These are phyloP conservation scores for Tragelaphus imberbis DNA, from an alignment of 2,113 vertebrate genomes.

Conservation along the genomic window DNA sequence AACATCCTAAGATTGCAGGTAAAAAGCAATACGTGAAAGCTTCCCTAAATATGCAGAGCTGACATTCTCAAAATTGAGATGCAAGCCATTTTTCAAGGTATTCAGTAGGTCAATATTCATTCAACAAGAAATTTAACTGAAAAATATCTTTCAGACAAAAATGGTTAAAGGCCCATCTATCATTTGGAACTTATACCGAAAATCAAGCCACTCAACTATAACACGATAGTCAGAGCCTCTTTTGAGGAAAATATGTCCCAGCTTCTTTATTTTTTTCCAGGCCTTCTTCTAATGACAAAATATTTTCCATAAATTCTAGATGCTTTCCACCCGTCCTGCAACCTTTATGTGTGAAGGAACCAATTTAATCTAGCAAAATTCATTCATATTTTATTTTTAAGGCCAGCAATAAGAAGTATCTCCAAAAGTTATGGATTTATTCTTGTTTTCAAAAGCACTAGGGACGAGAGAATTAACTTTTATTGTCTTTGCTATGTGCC, in stretches of 20 bases:
- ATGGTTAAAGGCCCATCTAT: not conserved
- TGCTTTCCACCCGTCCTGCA: not conserved
- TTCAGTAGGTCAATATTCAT: not conserved
- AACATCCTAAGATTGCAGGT: not conserved
- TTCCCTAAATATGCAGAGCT: not conserved
- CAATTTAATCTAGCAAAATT: slow-evolving; percentile 33
- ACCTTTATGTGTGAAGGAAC: slow-evolving; percentile 1
- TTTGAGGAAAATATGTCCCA: not conserved
- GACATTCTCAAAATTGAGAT: not conserved
- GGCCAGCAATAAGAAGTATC: not conserved
- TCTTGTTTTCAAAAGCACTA: slow-evolving; percentile 32
- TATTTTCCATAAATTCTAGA: slow-evolving; percentile 17
- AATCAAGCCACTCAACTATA: slow-evolving; percentile 15
- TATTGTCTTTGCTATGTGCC: not conserved
- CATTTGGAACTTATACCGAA: not conserved
- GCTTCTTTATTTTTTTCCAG: not conserved
- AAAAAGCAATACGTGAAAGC: not conserved
- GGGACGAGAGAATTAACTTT: not conserved
- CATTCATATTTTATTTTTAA: not conserved
- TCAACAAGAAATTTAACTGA: not conserved
- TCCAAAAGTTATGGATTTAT: not conserved
- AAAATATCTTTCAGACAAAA: slow-evolving; percentile 13
- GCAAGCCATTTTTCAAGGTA: slow-evolving; percentile 4
- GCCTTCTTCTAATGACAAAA: not conserved
- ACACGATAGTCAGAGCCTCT: not conserved